phyloP scores from a whole-genome alignment of 1,140 invertebrate genomes.

The Piezodorus guildinii region DNA sequence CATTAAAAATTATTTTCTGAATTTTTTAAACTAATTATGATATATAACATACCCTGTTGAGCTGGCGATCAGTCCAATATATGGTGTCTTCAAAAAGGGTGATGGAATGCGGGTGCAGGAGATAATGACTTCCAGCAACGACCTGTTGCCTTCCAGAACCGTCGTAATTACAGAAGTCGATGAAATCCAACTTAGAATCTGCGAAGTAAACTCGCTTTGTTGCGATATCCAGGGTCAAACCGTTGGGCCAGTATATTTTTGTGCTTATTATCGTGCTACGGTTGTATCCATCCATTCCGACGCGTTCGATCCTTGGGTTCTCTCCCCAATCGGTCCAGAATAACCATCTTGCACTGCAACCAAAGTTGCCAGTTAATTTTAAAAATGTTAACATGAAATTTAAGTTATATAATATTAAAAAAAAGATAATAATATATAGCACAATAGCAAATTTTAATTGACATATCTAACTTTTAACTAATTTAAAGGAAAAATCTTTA shows the following conservation, averaged over 20 bases:
- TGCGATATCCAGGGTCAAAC: slow-evolving; percentile 86
- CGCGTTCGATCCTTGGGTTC: slow-evolving; percentile 87
- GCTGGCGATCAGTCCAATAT: slow-evolving; percentile 92
- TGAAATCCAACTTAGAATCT: slow-evolving; percentile 94
- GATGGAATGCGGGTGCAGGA: slow-evolving; percentile 89
- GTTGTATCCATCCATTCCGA: slow-evolving; percentile 88
- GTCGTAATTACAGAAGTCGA: slow-evolving; percentile 96
- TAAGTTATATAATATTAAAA: too few relatives aligned
- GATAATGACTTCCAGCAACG: slow-evolving; percentile 74
- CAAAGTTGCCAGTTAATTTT: too few relatives aligned
- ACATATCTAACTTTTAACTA: too few relatives aligned
- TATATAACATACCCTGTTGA: slow-evolving; percentile 55
- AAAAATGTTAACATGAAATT: too few relatives aligned
- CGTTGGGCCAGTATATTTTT: slow-evolving; percentile 98
- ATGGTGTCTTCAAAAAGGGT: slow-evolving; percentile 86
- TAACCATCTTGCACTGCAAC: slow-evolving; percentile 55
- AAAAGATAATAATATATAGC: too few relatives aligned
- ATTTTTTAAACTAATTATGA: too few relatives aligned
- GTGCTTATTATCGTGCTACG: slow-evolving; percentile 80
- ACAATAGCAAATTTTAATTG: too few relatives aligned
- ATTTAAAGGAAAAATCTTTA: too few relatives aligned
- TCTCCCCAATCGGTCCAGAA: slow-evolving; percentile 99
- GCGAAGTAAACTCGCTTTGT: slow-evolving; percentile 93
- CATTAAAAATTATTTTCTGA: too few relatives aligned
- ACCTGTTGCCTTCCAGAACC: slow-evolving; percentile 81